Base-by-base conservation (phyloP, 2,797 vertebrate species). In the Lepus townsendii region DNA sequence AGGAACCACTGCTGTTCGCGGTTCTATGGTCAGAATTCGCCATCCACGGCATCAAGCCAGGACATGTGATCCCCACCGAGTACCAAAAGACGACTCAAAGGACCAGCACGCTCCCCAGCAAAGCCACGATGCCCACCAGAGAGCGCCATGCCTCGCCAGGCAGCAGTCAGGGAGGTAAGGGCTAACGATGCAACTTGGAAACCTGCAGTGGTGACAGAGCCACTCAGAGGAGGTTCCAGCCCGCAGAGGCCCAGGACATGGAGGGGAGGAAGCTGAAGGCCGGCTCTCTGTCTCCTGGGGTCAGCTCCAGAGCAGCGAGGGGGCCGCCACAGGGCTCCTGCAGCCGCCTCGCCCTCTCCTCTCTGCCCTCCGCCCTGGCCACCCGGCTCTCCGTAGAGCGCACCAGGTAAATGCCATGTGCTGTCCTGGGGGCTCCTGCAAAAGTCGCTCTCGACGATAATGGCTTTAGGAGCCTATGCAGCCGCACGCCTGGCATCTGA, bases 381-480 rank as follows among this genome's bases (percentile, higher is more conserved):
- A 2, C 35, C 3, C 0, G 0, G 4, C 79, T 6, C 0, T 27
- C 95, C 11, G 0, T 0, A 69, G 93, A 86, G 7, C 24, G 1
- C 30, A 10, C 75, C 93, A 90, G 91, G 96, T 26, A 89, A 96
- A 97, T 32, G 14, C 96, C 50, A 16, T 30, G 10, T 8, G 32
- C 35, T 0, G 60, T 90, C 97, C 19, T 17, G 97, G 90, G 94
- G 89, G 91, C 78, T 66, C 26, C 3, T 0, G 88, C 22, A 3
- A 72, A 95, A 96, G 90, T 76, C 95, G 22, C 84, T 83, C 14
- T 0, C 0, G 79, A 83, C 71, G 62, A 57, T 87, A 95, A 95
- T 13, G 50, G 97, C 75, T 52, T 50, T 0, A 71, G 86, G 12
- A 32, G 84, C 57, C 96, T 12, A 12, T 38, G 88, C 3, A 10